phyloP scores from a whole-genome alignment of 2,888 invertebrate genomes.

The Cantharis flavilabris region DNA sequence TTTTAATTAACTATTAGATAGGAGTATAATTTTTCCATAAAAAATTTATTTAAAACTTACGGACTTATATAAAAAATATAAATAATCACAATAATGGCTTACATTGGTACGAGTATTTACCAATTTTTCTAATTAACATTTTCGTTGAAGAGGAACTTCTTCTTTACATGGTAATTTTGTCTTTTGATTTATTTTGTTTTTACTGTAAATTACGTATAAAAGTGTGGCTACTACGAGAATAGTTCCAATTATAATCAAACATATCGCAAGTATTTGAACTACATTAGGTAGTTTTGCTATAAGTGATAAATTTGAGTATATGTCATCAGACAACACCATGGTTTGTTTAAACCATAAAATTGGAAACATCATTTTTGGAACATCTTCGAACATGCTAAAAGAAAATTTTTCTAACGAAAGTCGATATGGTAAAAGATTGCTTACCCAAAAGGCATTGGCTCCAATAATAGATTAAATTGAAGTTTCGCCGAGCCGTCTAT shows the following conservation, averaged over 20 bases:
- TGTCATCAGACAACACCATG: background rate
- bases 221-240: background rate
- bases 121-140: background rate
- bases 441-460: background rate
- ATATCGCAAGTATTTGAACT: background rate
- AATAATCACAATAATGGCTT: background rate
- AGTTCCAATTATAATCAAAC: background rate
- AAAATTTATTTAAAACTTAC: background rate
- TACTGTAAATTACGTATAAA: background rate
- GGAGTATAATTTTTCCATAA: too few relatives aligned
- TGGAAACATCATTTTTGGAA: background rate
- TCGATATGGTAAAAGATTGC: background rate
- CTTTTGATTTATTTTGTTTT: background rate
- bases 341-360: background rate
- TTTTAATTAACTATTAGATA: too few relatives aligned
- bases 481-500: background rate
- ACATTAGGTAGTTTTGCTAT: background rate
- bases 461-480: background rate
- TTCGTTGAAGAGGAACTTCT: background rate
- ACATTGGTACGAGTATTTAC: background rate
- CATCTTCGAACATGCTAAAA: background rate
- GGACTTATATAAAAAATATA: background rate
- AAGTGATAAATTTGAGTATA: background rate
- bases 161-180: background rate
- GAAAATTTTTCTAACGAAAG: too few relatives aligned